phyloP scores from a whole-genome alignment of 2,888 invertebrate genomes.

The Meloe dianella region DNA sequence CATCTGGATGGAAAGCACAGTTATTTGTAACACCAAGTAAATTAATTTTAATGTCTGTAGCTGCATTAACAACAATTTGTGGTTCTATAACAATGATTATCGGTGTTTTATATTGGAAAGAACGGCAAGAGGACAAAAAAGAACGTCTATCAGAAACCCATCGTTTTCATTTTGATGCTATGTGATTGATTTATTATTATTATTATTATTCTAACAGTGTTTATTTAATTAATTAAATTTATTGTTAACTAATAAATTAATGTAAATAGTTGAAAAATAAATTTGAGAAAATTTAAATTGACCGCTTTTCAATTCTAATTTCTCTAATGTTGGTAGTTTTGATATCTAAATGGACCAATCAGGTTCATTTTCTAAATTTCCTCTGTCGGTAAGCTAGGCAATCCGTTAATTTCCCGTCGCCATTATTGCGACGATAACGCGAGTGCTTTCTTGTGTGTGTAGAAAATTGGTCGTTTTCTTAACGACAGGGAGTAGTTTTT shows the following conservation, averaged over 20 bases:
- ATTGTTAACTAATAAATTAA: conserved; percentile 19
- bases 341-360: conserved; percentile 17
- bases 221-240: neutral
- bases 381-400: neutral
- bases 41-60: conserved; percentile 88
- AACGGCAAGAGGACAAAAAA: conserved; percentile 80
- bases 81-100: conserved; percentile 85
- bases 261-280: conserved; percentile 13
- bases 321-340: conserved; percentile 12
- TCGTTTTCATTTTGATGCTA: conserved; percentile 85
- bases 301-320: no score
- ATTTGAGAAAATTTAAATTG: conserved; percentile 14
- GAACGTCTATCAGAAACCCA: conserved; percentile 82
- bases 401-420: conserved; percentile 65
- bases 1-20: conserved; percentile 86
- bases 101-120: conserved; percentile 86
- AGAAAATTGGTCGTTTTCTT: conserved; percentile 67
- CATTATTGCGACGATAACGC: conserved; percentile 72
- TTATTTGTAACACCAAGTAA: conserved; percentile 95
- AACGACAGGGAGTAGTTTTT: conserved; percentile 67
- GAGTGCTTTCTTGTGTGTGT: conserved; percentile 57
- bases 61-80: conserved; percentile 86
- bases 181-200: conserved; percentile 62
- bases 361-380: neutral
- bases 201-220: no score